phyloP scores from a whole-genome alignment of 92 coral and sea anemone genomes.

The Epizoanthus ramosus region DNA sequence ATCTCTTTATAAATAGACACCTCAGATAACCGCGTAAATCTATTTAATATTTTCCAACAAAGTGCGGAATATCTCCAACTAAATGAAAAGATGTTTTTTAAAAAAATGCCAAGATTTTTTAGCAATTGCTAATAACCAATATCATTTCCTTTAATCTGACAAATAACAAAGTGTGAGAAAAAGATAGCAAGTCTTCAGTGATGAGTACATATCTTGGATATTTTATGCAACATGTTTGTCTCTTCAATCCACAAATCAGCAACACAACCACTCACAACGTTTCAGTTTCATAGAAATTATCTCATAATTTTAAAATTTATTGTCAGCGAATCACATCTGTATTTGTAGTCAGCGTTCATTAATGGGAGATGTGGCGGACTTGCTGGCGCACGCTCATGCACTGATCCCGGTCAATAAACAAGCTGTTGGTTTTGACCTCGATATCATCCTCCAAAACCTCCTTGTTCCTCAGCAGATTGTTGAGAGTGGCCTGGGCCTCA shows the following conservation, averaged over 20 bases:
- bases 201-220: not conserved
- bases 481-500: slow-evolving; percentile 89
- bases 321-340: slow-evolving; percentile 22
- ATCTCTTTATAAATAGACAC: slow-evolving; percentile 37
- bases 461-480: slow-evolving; percentile 87
- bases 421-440: slow-evolving; percentile 92
- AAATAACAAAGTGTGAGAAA: not conserved
- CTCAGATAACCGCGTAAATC: slow-evolving; percentile 1
- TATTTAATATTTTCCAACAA: slow-evolving; percentile 18
- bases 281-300: slow-evolving; percentile 26
- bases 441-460: slow-evolving; percentile 94
- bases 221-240: not conserved
- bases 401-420: slow-evolving; percentile 94
- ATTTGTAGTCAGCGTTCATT: slow-evolving; percentile 9
- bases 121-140: not conserved
- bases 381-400: slow-evolving; percentile 93
- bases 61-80: not conserved
- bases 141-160: not conserved
- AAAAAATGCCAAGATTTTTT: not conserved
- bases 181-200: not conserved
- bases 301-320: slow-evolving; percentile 23
- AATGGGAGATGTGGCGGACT: slow-evolving; percentile 94
- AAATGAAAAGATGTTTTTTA: not conserved
- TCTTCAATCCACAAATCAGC: slow-evolving; percentile 4
- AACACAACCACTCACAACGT: not conserved